A percentile compares a stretch with the other conserved stretches of the same genome.
phyloP scores from a whole-genome alignment of 2,113 vertebrate species.

The Pholis gunnellus region DNA sequence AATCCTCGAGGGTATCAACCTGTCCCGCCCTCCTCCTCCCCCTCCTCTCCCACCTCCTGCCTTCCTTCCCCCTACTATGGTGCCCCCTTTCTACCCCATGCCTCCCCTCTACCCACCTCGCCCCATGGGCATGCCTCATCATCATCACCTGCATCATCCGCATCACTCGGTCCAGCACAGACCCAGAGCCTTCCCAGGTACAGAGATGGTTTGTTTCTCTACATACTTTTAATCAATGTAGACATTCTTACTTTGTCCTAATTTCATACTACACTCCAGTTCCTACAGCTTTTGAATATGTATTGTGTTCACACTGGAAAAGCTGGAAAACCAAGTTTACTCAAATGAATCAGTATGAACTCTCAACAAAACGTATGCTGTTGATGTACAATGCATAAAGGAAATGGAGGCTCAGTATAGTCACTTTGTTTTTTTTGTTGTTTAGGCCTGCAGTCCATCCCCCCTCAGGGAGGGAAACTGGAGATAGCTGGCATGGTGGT shows the following conservation, averaged over 20 bases:
- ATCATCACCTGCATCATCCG: constrained; percentile 83
- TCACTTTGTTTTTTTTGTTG: not conserved
- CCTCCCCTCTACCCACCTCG: constrained; percentile 88
- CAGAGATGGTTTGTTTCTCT: not conserved
- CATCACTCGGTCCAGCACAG: constrained; percentile 84
- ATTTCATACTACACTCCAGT: not conserved
- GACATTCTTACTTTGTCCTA: not conserved
- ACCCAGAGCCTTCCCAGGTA: constrained; percentile 90
- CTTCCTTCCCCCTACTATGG: constrained; percentile 88
- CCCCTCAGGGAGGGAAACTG: constrained; percentile 93
- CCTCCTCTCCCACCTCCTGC: constrained; percentile 90
- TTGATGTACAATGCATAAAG: not conserved
- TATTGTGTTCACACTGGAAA: not conserved
- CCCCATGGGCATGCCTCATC: constrained; percentile 87
- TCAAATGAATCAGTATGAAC: not conserved
- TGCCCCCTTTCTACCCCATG: constrained; percentile 90
- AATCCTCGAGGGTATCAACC: constrained; percentile 92
- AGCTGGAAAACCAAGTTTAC: not conserved
- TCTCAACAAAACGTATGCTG: not conserved
- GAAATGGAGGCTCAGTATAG: not conserved
- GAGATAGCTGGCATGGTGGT: constrained; percentile 96
- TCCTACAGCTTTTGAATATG: not conserved
- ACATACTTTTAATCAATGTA: not conserved
- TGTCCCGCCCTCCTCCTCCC: constrained; percentile 86
- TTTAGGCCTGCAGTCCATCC: constrained; percentile 91